Percentiles rank a stretch among this genome's conserved stretches.
phyloP scores from a whole-genome alignment of 2,797 vertebrate species.

The Holocentrus rufus region DNA sequence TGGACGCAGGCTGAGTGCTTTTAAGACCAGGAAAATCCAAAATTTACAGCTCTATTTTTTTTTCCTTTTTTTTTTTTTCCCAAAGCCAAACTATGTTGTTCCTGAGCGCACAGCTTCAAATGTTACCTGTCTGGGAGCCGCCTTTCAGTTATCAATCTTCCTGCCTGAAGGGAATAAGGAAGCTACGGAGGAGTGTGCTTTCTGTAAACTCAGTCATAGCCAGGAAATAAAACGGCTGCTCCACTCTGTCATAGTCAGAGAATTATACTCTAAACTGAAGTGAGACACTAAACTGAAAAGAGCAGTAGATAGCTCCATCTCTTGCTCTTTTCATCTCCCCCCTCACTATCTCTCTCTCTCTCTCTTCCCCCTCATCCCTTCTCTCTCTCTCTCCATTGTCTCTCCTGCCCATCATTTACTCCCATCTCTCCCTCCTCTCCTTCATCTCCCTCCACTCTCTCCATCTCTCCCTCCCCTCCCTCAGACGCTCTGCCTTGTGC shows the following conservation, averaged over 20 bases:
- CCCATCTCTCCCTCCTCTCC: slow-evolving; percentile 31
- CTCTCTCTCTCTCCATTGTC: slow-evolving; percentile 21
- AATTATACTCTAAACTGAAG: slow-evolving; percentile 48
- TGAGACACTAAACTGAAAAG: slow-evolving; percentile 37
- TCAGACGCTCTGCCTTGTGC: slow-evolving; percentile 67
- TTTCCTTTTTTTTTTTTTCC: no score
- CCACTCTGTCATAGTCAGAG: slow-evolving; percentile 24
- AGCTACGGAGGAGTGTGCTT: slow-evolving; percentile 13
- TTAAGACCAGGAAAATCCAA: slow-evolving; percentile 37
- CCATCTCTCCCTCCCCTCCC: slow-evolving; percentile 39
- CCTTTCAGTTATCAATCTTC: slow-evolving; percentile 21
- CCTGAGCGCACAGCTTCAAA: slow-evolving; percentile 38
- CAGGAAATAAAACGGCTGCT: slow-evolving; percentile 45
- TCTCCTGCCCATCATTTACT: slow-evolving; percentile 44
- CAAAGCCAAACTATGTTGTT: slow-evolving; percentile 35
- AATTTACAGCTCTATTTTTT: slow-evolving; percentile 14
- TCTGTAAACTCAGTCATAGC: slow-evolving; percentile 33
- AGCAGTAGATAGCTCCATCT: slow-evolving; percentile 28
- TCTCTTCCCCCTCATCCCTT: slow-evolving; percentile 20
- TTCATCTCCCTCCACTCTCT: slow-evolving; percentile 53
- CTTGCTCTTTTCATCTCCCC: slow-evolving; percentile 35
- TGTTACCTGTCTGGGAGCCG: slow-evolving; percentile 29
- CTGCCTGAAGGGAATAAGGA: slow-evolving; percentile 25
- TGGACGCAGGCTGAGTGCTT: slow-evolving; percentile 26
- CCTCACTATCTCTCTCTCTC: slow-evolving; percentile 1